Evolutionary conservation across 2,797 vertebrate genomes (phyloP).

Genomic region (Anabacerthia variegaticeps): DNA sequence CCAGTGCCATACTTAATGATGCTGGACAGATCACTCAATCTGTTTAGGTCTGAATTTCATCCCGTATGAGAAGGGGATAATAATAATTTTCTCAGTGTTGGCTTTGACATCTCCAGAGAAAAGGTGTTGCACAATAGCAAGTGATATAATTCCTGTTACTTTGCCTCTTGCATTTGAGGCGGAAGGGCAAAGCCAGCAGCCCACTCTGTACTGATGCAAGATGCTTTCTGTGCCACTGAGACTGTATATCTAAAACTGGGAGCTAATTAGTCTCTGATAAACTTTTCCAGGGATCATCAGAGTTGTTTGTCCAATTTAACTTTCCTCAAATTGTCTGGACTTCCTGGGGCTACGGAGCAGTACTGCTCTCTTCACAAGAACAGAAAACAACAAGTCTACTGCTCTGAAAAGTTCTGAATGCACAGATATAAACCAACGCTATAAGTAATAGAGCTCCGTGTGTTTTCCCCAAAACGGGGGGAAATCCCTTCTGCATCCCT

Average conservation of each 20-base stretch:
- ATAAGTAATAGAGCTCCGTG: not conserved
- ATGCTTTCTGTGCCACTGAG: not conserved
- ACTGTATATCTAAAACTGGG: fast-evolving
- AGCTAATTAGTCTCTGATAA: not conserved
- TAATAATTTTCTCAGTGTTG: not conserved
- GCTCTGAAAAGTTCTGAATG: not conserved
- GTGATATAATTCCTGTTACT: not conserved
- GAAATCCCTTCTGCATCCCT: not conserved
- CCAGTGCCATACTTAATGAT: not conserved
- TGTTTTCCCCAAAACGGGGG: fast-evolving
- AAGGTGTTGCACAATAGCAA: not conserved
- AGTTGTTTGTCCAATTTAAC: fast-evolving
- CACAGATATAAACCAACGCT: not conserved
- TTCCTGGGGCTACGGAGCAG: not conserved
- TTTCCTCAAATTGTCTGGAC: not conserved
- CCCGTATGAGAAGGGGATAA: not conserved
- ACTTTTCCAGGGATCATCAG: not conserved
- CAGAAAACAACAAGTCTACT: not conserved
- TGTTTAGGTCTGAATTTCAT: not conserved
- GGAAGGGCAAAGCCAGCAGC: not conserved
- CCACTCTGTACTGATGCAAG: not conserved
- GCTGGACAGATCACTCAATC: not conserved
- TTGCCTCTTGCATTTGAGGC: not conserved
- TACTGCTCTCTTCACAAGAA: fast-evolving
- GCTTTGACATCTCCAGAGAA: not conserved